Conservation (phyloP, 1,140 invertebrate genomes). For the Aphis craccivora region DNA sequence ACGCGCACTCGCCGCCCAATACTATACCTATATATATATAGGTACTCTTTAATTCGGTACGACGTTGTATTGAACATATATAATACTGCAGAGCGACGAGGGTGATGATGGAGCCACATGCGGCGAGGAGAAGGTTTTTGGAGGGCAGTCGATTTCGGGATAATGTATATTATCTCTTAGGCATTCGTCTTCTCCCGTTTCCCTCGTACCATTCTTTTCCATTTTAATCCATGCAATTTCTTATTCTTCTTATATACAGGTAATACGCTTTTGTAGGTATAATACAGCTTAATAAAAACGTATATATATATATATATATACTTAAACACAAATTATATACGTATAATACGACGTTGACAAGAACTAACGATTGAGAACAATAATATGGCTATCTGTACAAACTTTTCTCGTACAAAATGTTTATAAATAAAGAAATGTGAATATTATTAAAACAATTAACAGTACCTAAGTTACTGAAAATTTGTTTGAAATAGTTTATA, state of each 20-base stretch:
- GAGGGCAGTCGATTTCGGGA: not conserved
- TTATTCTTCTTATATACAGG: not conserved
- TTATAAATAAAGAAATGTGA: not conserved
- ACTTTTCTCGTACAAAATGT: not conserved
- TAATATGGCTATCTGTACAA: not conserved
- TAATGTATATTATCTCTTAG: not conserved
- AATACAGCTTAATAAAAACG: constrained; percentile 1
- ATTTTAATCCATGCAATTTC: constrained; percentile 23
- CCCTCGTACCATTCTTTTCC: not conserved
- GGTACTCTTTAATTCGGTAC: constrained; percentile 38
- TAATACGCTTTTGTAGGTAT: constrained; percentile 1
- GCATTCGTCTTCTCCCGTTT: not conserved
- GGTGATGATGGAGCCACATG: not conserved
- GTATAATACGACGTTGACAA: not conserved
- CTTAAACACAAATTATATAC: not conserved
- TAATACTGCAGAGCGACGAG: not conserved
- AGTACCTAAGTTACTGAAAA: not conserved
- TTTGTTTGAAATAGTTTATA: not conserved
- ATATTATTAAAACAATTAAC: not conserved
- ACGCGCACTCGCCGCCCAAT: not conserved
- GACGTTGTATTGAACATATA: not conserved
- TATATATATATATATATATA: not conserved
- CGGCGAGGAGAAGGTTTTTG: not conserved
- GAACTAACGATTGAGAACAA: not conserved
- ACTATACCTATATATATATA: not conserved